Base-by-base conservation (phyloP, 2,888 invertebrate genomes). In the Bembecia ichneumoniformis region DNA sequence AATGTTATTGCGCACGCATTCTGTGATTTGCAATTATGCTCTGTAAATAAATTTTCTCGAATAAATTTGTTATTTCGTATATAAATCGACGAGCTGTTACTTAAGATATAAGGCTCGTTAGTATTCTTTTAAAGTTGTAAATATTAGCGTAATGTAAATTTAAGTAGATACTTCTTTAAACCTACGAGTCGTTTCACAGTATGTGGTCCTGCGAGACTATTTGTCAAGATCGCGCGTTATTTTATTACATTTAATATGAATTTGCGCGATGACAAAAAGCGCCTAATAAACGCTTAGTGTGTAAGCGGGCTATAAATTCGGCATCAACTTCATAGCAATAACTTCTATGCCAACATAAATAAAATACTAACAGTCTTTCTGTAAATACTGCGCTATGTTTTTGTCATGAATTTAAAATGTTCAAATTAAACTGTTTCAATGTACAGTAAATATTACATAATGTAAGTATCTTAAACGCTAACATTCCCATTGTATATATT, bases 151-250 rank as follows among this genome's bases (percentile, higher is more conserved):
- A 70, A 73, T 56, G 62, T 76, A 79, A 70, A 51, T 57, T 16
- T 86, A 84, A 86, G 83, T 86, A 86, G 86, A 76, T 76, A 78
- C 81, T 77, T 77, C 74, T 78, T 77, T 82, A 82, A 83, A 79
- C 80, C 81, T 28, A 9, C 3, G 28, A 28, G 28, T 20, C 20
- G 20, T 20, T 20, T 20, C 20, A 1, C 20, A 20, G 20, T 20
- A 28, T 28, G 28, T 28, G 9, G 28, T 28, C 7, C 28, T 28
- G 5, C 9, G 28, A 28, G 28, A 7, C 28, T 28, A 28, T 28
- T 7, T 28, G 28, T 20, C 7, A 20, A 20, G 20, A 20, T 5
- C 20, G 20, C 7, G 28, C 28, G 7, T 28, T 9, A 28, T 28
- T 28, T 28, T 28, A 28, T 28, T 28, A 28, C 28, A 28, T 28